These are phyloP conservation scores for Callospermophilus lateralis DNA, from an alignment of 2,113 vertebrate genomes.

Conservation along the genomic window DNA sequence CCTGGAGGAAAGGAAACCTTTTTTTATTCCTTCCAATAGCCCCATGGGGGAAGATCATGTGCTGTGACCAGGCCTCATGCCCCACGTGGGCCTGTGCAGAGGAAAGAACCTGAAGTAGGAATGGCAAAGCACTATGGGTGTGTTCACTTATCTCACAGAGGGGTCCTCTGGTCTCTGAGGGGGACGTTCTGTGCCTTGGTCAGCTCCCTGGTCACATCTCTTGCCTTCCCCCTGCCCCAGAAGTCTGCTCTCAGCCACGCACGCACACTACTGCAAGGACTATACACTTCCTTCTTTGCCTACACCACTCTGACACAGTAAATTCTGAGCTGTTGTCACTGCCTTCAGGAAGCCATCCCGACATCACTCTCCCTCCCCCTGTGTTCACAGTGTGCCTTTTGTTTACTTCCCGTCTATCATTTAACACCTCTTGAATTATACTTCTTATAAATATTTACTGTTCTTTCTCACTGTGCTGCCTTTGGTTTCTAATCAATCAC, in stretches of 20 bases:
- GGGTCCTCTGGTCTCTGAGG: background rate
- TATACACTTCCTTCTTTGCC: background rate
- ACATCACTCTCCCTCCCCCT: background rate
- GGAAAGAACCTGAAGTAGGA: background rate
- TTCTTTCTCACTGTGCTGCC: background rate
- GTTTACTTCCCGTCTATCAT: background rate
- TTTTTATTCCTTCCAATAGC: background rate
- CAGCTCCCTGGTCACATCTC: background rate
- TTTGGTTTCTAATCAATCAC: background rate
- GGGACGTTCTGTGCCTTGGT: background rate
- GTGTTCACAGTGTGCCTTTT: background rate
- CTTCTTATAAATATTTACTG: background rate
- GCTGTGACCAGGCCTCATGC: background rate
- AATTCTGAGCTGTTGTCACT: background rate
- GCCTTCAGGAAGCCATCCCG: background rate
- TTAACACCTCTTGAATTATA: background rate
- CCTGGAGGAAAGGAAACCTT: background rate
- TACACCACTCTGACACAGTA: background rate
- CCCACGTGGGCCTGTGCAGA: background rate
- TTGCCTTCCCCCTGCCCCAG: background rate
- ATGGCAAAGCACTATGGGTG: fast-evolving
- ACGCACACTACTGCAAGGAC: fast-evolving
- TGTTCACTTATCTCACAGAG: background rate
- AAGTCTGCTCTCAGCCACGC: background rate
- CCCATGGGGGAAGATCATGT: background rate